phyloP scores from a whole-genome alignment of 1,140 invertebrate species.

The Heliconius hewitsoni region DNA sequence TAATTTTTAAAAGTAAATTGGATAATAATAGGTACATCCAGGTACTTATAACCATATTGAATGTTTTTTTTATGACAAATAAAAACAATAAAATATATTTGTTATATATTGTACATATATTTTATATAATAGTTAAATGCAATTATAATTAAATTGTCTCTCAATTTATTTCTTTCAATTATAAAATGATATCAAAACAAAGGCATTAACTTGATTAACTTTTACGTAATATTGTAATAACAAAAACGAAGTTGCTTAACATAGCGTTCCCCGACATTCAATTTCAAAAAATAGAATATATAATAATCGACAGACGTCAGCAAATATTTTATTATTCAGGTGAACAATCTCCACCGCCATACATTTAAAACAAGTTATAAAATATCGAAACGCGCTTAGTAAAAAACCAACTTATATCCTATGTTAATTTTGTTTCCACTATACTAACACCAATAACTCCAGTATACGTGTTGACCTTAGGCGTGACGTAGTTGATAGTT shows the following conservation, averaged over 20 bases:
- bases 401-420: neutral
- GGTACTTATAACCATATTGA: too few species aligned
- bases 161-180: too few species aligned
- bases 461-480: slow-evolving; percentile 56
- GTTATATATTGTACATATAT: too few species aligned
- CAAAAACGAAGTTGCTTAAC: neutral
- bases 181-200: too few species aligned
- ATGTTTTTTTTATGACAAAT: too few species aligned
- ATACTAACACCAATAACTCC: slow-evolving; percentile 25
- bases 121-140: too few species aligned
- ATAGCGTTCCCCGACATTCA: neutral
- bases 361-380: slow-evolving; percentile 9
- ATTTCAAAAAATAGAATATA: neutral
- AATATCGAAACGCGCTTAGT: neutral
- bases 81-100: too few species aligned
- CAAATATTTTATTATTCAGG: slow-evolving; percentile 28
- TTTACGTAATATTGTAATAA: neutral
- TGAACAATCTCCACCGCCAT: slow-evolving; percentile 15
- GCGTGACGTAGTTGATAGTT: slow-evolving; percentile 53
- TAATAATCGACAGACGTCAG: slow-evolving; percentile 14
- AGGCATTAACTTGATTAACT: too few species aligned
- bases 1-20: neutral
- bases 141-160: too few species aligned
- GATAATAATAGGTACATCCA: too few species aligned
- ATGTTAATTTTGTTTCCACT: neutral